These are phyloP conservation scores for Gnatocerus cornutus DNA, from an alignment of 2,888 invertebrate genomes.

Conservation along the genomic window DNA sequence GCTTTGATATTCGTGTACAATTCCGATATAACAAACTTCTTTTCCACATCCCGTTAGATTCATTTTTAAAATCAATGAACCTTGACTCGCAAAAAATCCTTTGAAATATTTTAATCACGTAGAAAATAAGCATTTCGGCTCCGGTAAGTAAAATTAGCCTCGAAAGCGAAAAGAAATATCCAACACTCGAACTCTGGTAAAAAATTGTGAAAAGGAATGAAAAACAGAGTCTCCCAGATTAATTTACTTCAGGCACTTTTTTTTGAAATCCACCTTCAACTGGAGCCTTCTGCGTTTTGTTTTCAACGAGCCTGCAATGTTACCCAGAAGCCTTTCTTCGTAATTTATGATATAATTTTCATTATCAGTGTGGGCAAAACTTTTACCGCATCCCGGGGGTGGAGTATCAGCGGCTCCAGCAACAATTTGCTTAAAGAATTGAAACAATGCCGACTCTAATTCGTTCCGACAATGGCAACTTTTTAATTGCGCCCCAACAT, in stretches of 20 bases:
- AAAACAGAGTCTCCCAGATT: too few species aligned
- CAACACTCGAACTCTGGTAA: too few species aligned
- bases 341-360: slow-evolving; percentile 42
- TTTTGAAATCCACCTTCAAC: background rate
- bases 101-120: slow-evolving; percentile 11
- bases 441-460: slow-evolving; percentile 42
- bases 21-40: background rate
- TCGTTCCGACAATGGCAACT: slow-evolving; percentile 40
- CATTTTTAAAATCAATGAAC: background rate
- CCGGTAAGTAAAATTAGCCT: slow-evolving; percentile 10
- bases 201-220: too few species aligned
- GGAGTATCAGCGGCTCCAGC: slow-evolving; percentile 28
- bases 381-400: slow-evolving; percentile 37
- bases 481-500: slow-evolving; percentile 39
- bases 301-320: slow-evolving; percentile 11
- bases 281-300: background rate
- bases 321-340: slow-evolving; percentile 24
- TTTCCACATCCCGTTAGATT: background rate
- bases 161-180: background rate
- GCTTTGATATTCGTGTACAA: too few species aligned
- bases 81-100: slow-evolving; percentile 6
- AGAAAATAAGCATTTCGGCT: slow-evolving; percentile 5
- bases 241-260: too few species aligned
- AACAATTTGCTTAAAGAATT: slow-evolving; percentile 43
- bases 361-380: slow-evolving; percentile 36